Evolutionary conservation across 2,888 invertebrate genomes (phyloP).

Genomic region (Elegia similella): DNA sequence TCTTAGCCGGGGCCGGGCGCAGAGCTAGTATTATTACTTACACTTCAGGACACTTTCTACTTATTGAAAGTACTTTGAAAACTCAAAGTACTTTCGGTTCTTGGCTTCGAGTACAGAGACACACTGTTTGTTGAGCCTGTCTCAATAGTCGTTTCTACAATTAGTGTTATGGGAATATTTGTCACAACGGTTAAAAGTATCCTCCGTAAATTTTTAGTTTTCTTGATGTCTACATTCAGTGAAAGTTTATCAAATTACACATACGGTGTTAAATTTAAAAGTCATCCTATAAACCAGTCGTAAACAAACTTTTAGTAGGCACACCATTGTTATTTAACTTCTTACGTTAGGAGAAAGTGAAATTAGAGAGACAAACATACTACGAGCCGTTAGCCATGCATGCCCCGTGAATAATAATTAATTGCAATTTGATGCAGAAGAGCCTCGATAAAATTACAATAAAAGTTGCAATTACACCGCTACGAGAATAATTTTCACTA

Average conservation of each 20-base stretch:
- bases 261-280: too few species aligned
- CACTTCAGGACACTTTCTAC: not conserved
- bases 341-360: conserved; percentile 7
- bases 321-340: not conserved
- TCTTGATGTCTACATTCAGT: too few species aligned
- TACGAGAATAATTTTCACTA: not conserved
- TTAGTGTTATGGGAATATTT: too few species aligned
- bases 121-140: too few species aligned
- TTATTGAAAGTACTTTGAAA: not conserved
- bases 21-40: not conserved
- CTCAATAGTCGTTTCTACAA: too few species aligned
- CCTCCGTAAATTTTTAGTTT: too few species aligned
- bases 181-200: too few species aligned
- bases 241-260: too few species aligned
- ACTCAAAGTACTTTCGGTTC: not conserved
- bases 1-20: not conserved
- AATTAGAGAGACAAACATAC: not conserved
- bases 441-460: not conserved
- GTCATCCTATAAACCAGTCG: too few species aligned
- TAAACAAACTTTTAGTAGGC: not conserved
- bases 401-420: not conserved
- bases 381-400: not conserved
- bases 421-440: not conserved
- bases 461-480: not conserved
- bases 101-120: not conserved